phyloP scores from a whole-genome alignment of 1,140 invertebrate species.

The Eubasilissa regina region DNA sequence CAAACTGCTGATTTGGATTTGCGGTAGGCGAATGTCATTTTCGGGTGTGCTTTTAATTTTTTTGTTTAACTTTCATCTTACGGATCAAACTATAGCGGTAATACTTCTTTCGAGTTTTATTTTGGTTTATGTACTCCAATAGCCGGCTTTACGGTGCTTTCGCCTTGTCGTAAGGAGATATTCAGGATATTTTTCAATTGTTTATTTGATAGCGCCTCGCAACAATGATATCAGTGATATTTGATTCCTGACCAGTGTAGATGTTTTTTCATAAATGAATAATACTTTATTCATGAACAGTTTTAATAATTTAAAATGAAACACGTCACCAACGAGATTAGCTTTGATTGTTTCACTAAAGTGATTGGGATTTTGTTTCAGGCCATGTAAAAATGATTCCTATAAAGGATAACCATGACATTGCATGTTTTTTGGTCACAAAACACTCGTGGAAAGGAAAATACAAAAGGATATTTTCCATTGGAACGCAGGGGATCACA shows the following conservation, averaged over 20 bases:
- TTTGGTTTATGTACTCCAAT: background rate
- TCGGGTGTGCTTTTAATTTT: constrained; percentile 45
- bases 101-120: constrained; percentile 27
- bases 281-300: constrained; percentile 6
- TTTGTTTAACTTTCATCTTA: constrained; percentile 47
- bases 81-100: constrained; percentile 30
- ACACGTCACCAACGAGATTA: constrained; percentile 22
- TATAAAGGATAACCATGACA: constrained; percentile 90
- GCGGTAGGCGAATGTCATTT: constrained; percentile 46
- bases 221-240: constrained; percentile 48
- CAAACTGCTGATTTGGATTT: constrained; percentile 51
- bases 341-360: constrained; percentile 3
- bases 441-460: constrained; percentile 98
- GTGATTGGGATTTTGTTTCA: constrained; percentile 55
- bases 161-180: background rate
- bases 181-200: constrained; percentile 39
- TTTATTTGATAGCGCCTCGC: constrained; percentile 45
- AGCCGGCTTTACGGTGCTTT: background rate
- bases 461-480: constrained; percentile 98
- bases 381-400: constrained; percentile 83
- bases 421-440: constrained; percentile 94
- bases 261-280: background rate
- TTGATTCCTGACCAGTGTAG: constrained; percentile 27
- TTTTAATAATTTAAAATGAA: constrained; percentile 8
- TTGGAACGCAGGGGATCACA: constrained; percentile 95